These are phyloP conservation scores for Porites rus DNA, from an alignment of 92 coral and sea anemone genomes.

Conservation along the genomic window DNA sequence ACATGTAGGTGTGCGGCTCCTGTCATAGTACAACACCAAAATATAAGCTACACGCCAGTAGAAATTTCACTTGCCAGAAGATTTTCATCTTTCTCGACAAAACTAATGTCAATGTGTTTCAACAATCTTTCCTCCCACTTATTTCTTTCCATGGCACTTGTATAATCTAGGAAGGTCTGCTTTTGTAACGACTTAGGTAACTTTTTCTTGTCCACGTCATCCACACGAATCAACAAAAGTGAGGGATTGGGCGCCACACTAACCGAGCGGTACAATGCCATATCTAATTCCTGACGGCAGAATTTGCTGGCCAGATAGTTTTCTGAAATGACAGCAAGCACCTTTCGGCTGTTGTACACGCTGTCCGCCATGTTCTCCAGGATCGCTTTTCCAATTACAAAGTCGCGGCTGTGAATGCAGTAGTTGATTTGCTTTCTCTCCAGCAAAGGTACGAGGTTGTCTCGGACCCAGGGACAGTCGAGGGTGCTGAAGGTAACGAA, in stretches of 20 bases:
- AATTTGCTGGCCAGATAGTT: constrained; percentile 79
- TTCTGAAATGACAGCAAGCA: constrained; percentile 78
- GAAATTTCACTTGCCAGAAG: too few species aligned
- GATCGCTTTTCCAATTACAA: constrained; percentile 77
- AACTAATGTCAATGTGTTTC: constrained; percentile 51
- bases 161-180: constrained; percentile 71
- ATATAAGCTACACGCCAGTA: too few species aligned
- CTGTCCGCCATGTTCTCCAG: constrained; percentile 89
- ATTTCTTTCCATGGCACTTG: constrained; percentile 54
- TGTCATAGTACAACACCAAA: too few species aligned
- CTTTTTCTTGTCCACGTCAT: constrained; percentile 64
- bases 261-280: constrained; percentile 73
- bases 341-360: constrained; percentile 79
- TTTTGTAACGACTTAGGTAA: constrained; percentile 74
- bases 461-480: constrained; percentile 77
- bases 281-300: constrained; percentile 82
- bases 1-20: too few species aligned
- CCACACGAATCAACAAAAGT: constrained; percentile 69
- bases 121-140: constrained; percentile 69
- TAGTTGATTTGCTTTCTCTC: constrained; percentile 75
- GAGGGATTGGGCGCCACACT: constrained; percentile 68
- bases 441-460: constrained; percentile 71
- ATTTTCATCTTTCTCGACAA: not conserved
- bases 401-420: constrained; percentile 89
- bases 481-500: constrained; percentile 80